phyloP scores from a whole-genome alignment of 2,113 vertebrate species.

The Ammodytes dubius region DNA sequence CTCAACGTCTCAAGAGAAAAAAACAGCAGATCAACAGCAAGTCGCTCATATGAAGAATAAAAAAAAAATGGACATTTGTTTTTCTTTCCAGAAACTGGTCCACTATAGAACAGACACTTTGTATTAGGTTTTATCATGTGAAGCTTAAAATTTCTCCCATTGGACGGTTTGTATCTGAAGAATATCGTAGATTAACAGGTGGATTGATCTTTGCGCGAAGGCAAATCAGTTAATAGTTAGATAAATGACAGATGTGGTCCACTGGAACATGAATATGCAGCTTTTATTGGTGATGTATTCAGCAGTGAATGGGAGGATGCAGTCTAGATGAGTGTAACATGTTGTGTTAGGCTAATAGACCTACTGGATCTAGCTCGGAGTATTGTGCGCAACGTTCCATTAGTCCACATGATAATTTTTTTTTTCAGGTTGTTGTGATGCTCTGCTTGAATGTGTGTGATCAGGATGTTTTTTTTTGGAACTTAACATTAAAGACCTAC shows the following conservation, averaged over 20 bases:
- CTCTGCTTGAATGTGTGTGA: constrained; percentile 68
- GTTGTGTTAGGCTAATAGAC: background rate
- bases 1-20: constrained; percentile 4
- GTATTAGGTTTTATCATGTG: background rate
- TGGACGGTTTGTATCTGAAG: background rate
- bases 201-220: constrained; percentile 1
- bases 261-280: background rate
- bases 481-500: constrained; percentile 27
- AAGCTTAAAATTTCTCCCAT: constrained; percentile 15
- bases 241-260: background rate
- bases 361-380: constrained; percentile 29
- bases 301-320: background rate
- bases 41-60: constrained; percentile 3
- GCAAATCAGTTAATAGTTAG: background rate
- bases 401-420: constrained; percentile 8
- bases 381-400: constrained; percentile 46
- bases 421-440: constrained; percentile 45
- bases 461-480: constrained; percentile 37
- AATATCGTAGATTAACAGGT: constrained; percentile 1
- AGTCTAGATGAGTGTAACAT: background rate
- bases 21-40: constrained; percentile 21
- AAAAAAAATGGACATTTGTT: background rate
- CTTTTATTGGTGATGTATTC: background rate
- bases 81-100: background rate
- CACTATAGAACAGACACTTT: background rate